These are phyloP conservation scores for Neoarius graeffei DNA, from an alignment of 2,113 vertebrate species.

Conservation along the genomic window DNA sequence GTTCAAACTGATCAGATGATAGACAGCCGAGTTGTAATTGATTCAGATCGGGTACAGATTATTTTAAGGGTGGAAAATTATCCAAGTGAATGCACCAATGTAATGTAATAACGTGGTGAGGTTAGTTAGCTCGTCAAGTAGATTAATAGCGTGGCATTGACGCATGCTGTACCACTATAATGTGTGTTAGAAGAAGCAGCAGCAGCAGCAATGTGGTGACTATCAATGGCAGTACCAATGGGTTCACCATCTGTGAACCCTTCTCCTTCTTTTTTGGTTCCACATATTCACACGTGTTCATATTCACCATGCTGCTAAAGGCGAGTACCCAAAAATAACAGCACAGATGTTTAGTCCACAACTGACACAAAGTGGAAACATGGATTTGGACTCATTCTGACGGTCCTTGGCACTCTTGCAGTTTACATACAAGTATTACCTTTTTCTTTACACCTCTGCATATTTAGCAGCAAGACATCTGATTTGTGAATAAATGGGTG, in stretches of 20 bases:
- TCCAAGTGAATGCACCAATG: not conserved
- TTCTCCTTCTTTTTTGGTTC: too few relatives aligned
- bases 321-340: not conserved
- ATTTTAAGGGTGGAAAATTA: not conserved
- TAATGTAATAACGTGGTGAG: not conserved
- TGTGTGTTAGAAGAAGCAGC: not conserved
- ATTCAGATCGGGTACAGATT: not conserved
- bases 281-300: not conserved
- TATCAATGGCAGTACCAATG: too few relatives aligned
- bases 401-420: not conserved
- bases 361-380: not conserved
- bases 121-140: not conserved
- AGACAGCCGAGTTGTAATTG: too few relatives aligned
- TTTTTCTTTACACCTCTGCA: not conserved
- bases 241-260: too few relatives aligned
- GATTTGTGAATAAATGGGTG: not conserved
- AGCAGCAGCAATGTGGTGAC: not conserved
- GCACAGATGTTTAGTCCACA: not conserved
- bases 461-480: not conserved
- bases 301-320: not conserved
- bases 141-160: not conserved
- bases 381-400: not conserved
- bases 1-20: not conserved
- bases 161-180: not conserved
- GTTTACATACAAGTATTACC: not conserved